Evolutionary conservation across 2,113 vertebrate species (phyloP).

Genomic region (Hypomesus transpacificus): DNA sequence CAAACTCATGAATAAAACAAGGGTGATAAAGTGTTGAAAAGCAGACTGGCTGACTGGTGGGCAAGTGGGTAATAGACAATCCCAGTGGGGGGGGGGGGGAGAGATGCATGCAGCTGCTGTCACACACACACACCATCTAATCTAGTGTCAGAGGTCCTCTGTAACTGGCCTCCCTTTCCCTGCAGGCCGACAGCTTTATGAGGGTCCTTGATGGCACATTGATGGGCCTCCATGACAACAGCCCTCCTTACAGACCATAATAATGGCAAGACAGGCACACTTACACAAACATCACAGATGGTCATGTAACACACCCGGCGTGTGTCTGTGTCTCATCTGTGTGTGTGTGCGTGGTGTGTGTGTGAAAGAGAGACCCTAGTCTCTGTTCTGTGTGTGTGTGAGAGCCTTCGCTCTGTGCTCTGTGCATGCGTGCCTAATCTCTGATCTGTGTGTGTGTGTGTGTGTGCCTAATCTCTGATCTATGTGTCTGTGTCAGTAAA

Average conservation of each 20-base stretch:
- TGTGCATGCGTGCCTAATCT: too few relatives aligned
- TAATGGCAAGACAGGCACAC: not conserved
- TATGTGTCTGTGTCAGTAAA: too few relatives aligned
- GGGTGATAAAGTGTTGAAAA: constrained; percentile 1
- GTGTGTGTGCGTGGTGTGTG: too few relatives aligned
- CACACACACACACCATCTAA: not conserved
- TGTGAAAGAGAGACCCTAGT: too few relatives aligned
- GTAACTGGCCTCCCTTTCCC: constrained; percentile 6
- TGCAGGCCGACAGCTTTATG: constrained; percentile 16
- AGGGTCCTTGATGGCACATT: constrained; percentile 15
- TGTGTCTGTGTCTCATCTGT: not conserved
- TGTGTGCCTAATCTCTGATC: too few relatives aligned
- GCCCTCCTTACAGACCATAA: constrained; percentile 13
- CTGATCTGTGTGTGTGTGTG: too few relatives aligned
- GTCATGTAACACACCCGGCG: not conserved
- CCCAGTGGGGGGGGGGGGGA: not conserved
- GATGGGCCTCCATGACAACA: constrained; percentile 29
- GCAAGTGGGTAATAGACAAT: not conserved
- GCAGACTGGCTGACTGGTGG: not conserved
- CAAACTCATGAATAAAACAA: constrained; percentile 42
- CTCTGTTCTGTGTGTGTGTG: too few relatives aligned
- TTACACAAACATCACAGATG: constrained; percentile 23
- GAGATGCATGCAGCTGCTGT: constrained; percentile 8
- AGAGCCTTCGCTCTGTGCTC: too few relatives aligned
- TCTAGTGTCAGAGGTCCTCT: constrained; percentile 5